Evolutionary conservation across 2,113 vertebrate genomes (phyloP).

Genomic region (Mus pahari): DNA sequence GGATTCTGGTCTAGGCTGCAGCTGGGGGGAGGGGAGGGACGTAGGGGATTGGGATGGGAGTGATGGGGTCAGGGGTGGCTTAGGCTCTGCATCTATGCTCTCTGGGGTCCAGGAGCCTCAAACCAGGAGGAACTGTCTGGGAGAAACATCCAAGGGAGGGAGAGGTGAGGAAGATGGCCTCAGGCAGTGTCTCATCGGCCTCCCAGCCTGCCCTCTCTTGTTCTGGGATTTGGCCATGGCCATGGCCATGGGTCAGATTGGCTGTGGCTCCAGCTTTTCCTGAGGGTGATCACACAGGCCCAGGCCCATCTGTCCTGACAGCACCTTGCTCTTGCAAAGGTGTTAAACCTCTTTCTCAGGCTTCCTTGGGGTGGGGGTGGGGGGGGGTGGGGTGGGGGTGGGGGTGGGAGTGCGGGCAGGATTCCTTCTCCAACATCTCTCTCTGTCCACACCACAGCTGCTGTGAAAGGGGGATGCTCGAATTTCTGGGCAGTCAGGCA

Average conservation of each 20-base stretch:
- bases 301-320: not conserved
- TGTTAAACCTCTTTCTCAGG: not conserved
- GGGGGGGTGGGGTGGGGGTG: no score
- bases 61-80: not conserved
- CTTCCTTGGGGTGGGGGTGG: not conserved
- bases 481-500: not conserved
- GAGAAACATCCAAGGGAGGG: no score
- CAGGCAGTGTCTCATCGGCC: not conserved
- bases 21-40: not conserved
- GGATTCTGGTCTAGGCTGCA: not conserved
- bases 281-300: not conserved
- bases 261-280: not conserved
- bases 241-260: not conserved
- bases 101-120: not conserved
- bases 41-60: not conserved
- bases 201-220: not conserved
- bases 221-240: not conserved
- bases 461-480: accelerated
- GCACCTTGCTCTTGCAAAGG: not conserved
- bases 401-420: no score
- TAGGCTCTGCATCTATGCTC: not conserved
- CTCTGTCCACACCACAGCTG: not conserved
- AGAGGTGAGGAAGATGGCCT: not conserved
- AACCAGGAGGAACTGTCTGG: not conserved
- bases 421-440: not conserved